Evolutionary conservation across 2,113 vertebrate genomes (phyloP).

Genomic region (Gymnogyps californianus): DNA sequence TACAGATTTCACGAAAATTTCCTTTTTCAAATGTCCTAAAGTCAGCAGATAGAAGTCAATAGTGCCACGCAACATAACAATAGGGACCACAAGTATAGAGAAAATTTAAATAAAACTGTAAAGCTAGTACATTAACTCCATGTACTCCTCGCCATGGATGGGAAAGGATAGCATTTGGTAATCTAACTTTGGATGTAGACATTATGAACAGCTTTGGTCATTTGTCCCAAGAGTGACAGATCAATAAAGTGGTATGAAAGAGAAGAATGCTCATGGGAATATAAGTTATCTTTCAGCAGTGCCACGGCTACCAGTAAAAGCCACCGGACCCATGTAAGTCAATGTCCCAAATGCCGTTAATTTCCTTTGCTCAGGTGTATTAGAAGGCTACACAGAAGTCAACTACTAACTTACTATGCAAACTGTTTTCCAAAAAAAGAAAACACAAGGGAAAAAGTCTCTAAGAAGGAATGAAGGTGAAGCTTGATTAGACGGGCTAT

Average conservation of each 20-base stretch:
- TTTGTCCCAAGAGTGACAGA: background rate
- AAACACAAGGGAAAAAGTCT: background rate
- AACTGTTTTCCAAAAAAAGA: background rate
- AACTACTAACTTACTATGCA: background rate
- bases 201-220: background rate
- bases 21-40: background rate
- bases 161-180: background rate
- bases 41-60: background rate
- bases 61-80: background rate
- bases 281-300: background rate
- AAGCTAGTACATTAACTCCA: background rate
- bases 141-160: fast-evolving
- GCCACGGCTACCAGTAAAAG: background rate
- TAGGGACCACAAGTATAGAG: background rate
- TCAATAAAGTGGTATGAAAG: background rate
- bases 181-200: background rate
- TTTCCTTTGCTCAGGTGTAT: background rate
- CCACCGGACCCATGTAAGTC: background rate
- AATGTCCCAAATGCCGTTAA: background rate
- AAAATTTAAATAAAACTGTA: background rate
- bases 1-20: background rate
- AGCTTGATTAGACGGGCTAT: background rate
- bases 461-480: background rate
- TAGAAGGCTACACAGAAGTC: background rate
- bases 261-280: background rate